A percentile compares a stretch with the other conserved stretches of the same genome.
Evolutionary conservation across 2,797 vertebrate species (phyloP).

Genomic region (Bradypodion ventrale): DNA sequence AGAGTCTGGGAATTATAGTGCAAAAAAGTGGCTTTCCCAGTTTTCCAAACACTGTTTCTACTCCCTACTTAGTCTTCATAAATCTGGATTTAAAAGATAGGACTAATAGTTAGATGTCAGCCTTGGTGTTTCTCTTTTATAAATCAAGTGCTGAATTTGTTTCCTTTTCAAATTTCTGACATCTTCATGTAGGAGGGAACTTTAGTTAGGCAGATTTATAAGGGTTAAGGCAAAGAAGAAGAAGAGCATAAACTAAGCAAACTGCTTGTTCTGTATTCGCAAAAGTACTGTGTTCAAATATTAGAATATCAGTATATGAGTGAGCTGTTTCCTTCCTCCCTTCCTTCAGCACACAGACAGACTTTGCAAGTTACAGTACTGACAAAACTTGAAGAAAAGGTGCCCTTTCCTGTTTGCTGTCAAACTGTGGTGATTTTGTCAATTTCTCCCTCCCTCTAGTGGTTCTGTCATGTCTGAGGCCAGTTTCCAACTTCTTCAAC

Average conservation of each 20-base stretch:
- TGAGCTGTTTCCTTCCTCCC: slow-evolving; percentile 31
- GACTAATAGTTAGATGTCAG: not conserved
- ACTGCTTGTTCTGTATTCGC: slow-evolving; percentile 48
- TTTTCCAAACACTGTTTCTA: not conserved
- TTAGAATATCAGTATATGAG: not conserved
- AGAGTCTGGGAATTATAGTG: too few relatives aligned
- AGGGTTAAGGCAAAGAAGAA: slow-evolving; percentile 35
- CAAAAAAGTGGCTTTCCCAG: too few relatives aligned
- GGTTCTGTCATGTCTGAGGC: slow-evolving; percentile 62
- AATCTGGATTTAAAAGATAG: not conserved
- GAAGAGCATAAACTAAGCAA: slow-evolving; percentile 34
- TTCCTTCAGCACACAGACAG: slow-evolving; percentile 41
- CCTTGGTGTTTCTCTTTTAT: not conserved
- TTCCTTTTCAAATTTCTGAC: not conserved
- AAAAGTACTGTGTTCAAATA: slow-evolving; percentile 32
- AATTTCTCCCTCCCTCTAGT: slow-evolving; percentile 45
- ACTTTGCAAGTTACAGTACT: slow-evolving; percentile 57
- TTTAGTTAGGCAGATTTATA: slow-evolving; percentile 57
- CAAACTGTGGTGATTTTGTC: slow-evolving; percentile 21
- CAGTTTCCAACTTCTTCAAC: slow-evolving; percentile 65
- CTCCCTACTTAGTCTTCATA: not conserved
- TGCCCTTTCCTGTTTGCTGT: slow-evolving; percentile 59
- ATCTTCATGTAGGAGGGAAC: slow-evolving; percentile 36
- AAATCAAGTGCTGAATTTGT: not conserved
- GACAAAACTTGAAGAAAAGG: slow-evolving; percentile 60